These are phyloP conservation scores for Tinea trinotella DNA, from an alignment of 2,888 invertebrate species.

Conservation along the genomic window DNA sequence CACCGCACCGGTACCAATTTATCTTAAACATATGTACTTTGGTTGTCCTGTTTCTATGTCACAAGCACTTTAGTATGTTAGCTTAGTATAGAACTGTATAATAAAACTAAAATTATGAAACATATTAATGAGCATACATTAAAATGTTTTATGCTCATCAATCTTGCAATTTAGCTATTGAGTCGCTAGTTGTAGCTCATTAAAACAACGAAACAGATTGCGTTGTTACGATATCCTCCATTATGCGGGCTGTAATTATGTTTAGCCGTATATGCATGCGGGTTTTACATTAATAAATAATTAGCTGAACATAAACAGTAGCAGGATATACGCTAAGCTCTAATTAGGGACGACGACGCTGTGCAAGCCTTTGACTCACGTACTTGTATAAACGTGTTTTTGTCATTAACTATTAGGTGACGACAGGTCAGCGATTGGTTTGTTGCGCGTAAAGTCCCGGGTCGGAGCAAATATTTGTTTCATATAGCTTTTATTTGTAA, in stretches of 20 bases:
- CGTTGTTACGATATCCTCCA: constrained; percentile 58
- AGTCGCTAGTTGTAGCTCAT: not conserved
- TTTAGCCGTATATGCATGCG: constrained; percentile 56
- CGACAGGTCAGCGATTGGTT: no score
- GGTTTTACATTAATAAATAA: constrained; percentile 50
- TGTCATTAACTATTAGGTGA: no score
- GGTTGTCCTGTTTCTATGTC: no score
- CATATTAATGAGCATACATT: not conserved
- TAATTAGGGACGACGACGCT: not conserved
- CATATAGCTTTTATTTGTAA: no score
- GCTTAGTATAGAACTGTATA: no score
- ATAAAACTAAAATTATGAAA: no score
- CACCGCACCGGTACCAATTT: no score
- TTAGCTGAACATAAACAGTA: constrained; percentile 7
- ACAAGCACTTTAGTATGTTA: not conserved
- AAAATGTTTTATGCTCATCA: not conserved
- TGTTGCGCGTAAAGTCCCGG: no score
- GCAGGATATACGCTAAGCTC: constrained; percentile 4
- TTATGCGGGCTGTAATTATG: constrained; percentile 67
- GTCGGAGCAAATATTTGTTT: no score
- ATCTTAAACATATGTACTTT: no score
- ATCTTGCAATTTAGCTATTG: constrained; percentile 5
- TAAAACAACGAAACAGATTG: constrained; percentile 40
- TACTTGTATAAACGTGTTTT: not conserved
- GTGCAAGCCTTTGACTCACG: not conserved